Base-by-base conservation (phyloP, 2,888 invertebrate genomes). In the Oxytorus armatus region DNA sequence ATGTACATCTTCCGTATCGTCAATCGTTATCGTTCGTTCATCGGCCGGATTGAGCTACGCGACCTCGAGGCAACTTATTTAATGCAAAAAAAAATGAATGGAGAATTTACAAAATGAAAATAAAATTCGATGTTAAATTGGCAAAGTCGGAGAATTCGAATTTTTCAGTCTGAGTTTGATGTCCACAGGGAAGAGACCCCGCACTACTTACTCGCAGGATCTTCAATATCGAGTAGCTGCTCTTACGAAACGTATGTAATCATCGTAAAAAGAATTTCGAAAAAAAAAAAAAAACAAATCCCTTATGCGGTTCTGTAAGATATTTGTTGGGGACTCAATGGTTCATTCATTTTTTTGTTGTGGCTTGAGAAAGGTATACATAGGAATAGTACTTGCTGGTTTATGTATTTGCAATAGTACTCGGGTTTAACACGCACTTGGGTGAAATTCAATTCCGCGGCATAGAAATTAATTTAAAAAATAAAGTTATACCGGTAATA, bases 171-270 rank as follows among this genome's bases (percentile, higher is more conserved):
- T 83, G 78, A 82, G 82, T 87, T 83, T 87, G 84, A 90, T 91
- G 89, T 91, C 89, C 88, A 90, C 91, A 91, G 91, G 90, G 82
- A 90, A 90, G 88, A 89, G 84, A 86, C 87, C 89, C 85, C 91
- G 88, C 86, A 92, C 91, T 84, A 92, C 92, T 89, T 92, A 92
- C 89, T 91, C 92, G 79, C 92, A 93, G 91, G 92, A 92, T 85
- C 92, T 93, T 81, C 92, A 92, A 90, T 90, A 91, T 88, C 92
- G 91, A 89, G 92, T 93, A 89, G 92, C 92, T 83, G 89, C 89
- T 77, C 89, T 92, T 89, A 92, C 90, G 90, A 90, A 92, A 92
- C 90, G 92, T 93, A 92, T 92, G 92, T 92, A 92, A 88, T 84
- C 85, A 87, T 82, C 61, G 79, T 77, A 82, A 79, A 66, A 79